Evolutionary conservation across 2,888 invertebrate genomes (phyloP), one percentile per base, ranked within the genome.

Genomic region (Lithodes maja): DNA sequence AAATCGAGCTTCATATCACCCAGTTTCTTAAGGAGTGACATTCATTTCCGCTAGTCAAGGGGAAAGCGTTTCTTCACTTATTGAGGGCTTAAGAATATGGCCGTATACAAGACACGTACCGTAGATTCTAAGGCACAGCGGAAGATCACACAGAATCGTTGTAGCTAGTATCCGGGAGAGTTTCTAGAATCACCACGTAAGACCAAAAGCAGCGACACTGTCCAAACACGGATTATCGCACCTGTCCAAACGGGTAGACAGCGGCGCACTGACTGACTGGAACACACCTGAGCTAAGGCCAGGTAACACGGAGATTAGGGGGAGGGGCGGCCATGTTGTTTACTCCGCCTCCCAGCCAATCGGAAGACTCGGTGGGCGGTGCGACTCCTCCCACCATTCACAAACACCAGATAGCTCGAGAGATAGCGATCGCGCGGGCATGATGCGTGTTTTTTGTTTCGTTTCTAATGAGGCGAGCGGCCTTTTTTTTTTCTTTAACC

Each of bases 241-340:
- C 87, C 87, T 87, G 87, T 87, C 87, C 87, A 87, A 87, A 83
- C 87, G 55, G 83, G 83, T 61, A 83, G 87, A 87, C 87, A 87
- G 87, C 83, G 78, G 87, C 78, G 83, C 83, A 87, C 87, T 87
- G 87, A 87, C 87, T 87, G 87, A 87, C 83, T 87, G 83, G 77
- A 83, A 77, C 54, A 77, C 54, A 87, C 77, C 54, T 83, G 83
- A 78, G 80, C 52, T 15, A 33, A 15, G 69, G n/a, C 87, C 83
- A 83, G 87, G 83, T 83, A 83, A 33, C 33, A 33, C 33, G 74
- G 55, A 33, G 55, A 82, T 77, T 69, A 61, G 54, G 77, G 83
- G 71, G 87, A 87, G 87, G 87, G 87, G 87, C 87, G 87, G 87
- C 87, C 87, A 87, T 87, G 87, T 87, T 87, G 83, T 87, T 12